Evolutionary conservation across 1,140 invertebrate species (phyloP).

Genomic region (Tribolium madens): DNA sequence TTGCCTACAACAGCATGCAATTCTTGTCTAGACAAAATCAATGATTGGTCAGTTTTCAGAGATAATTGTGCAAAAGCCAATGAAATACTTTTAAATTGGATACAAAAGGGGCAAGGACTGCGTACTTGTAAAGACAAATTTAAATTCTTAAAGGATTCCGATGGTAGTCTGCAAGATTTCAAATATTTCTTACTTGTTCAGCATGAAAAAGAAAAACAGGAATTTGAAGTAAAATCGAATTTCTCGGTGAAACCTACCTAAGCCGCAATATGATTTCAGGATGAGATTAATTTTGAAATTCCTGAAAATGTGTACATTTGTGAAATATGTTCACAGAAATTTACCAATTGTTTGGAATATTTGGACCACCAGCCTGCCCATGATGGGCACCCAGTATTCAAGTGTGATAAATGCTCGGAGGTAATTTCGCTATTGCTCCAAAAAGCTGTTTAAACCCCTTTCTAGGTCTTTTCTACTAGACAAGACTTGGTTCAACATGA

Average conservation of each 20-base stretch:
- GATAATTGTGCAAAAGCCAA: conserved; percentile 50
- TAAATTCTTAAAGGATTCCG: not conserved
- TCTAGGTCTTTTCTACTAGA: conserved; percentile 23
- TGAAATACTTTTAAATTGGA: conserved; percentile 21
- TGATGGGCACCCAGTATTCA: conserved; percentile 50
- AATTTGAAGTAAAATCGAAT: not conserved
- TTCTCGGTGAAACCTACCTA: not conserved
- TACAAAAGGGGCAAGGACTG: not conserved
- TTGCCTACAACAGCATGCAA: conserved; percentile 47
- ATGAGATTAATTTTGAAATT: conserved; percentile 14
- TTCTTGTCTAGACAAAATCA: conserved; percentile 51
- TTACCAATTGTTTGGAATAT: conserved; percentile 51
- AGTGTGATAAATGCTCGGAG: conserved; percentile 53
- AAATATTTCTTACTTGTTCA: not conserved
- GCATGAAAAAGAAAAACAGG: not conserved
- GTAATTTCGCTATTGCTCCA: too few relatives aligned
- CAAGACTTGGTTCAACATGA: conserved; percentile 52
- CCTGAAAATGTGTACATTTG: conserved; percentile 43
- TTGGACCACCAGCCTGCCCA: conserved; percentile 53
- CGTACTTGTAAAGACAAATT: not conserved
- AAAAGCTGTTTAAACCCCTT: too few relatives aligned
- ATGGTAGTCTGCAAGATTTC: not conserved
- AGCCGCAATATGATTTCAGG: not conserved
- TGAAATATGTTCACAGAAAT: conserved; percentile 50
- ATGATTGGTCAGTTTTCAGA: conserved; percentile 52